phyloP scores from a whole-genome alignment of 2,797 vertebrate species.

The Takifugu rubripes region DNA sequence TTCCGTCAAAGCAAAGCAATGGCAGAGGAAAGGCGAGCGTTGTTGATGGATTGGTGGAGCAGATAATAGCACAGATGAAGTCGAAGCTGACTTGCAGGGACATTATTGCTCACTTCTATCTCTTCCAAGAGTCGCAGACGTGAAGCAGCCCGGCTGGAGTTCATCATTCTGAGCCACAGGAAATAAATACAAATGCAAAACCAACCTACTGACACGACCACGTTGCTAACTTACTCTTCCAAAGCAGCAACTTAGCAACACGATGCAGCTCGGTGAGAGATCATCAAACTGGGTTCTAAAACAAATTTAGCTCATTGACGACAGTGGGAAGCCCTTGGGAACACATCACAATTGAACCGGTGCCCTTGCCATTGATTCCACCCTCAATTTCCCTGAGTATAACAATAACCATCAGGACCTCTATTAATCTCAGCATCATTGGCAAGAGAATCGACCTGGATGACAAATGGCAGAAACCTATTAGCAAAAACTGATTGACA shows the following conservation, averaged over 20 bases:
- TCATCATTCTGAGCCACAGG: too few relatives aligned
- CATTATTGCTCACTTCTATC: slow-evolving; percentile 50
- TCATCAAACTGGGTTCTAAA: too few relatives aligned
- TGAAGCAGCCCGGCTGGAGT: slow-evolving; percentile 6
- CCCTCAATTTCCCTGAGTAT: slow-evolving; percentile 18
- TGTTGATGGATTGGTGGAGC: slow-evolving; percentile 33
- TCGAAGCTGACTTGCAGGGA: slow-evolving; percentile 49
- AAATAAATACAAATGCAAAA: not conserved
- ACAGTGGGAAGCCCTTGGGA: slow-evolving; percentile 3
- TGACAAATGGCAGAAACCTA: slow-evolving; percentile 22
- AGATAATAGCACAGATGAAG: slow-evolving; percentile 57
- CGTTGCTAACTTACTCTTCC: too few relatives aligned
- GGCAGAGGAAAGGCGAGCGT: slow-evolving; percentile 30
- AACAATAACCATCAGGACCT: slow-evolving; percentile 21
- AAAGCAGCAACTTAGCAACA: too few relatives aligned
- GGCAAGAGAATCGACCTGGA: slow-evolving; percentile 28
- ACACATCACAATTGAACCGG: slow-evolving; percentile 21
- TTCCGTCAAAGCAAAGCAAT: slow-evolving; percentile 37
- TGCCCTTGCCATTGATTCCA: slow-evolving; percentile 24
- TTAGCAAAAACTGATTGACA: slow-evolving; percentile 35
- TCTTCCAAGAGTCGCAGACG: slow-evolving; percentile 27
- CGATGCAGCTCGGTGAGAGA: too few relatives aligned
- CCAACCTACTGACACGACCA: too few relatives aligned
- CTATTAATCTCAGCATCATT: slow-evolving; percentile 35
- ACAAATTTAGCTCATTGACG: not conserved